Evolutionary conservation across 2,113 vertebrate species (phyloP).

Genomic region (Eulemur macaco): DNA sequence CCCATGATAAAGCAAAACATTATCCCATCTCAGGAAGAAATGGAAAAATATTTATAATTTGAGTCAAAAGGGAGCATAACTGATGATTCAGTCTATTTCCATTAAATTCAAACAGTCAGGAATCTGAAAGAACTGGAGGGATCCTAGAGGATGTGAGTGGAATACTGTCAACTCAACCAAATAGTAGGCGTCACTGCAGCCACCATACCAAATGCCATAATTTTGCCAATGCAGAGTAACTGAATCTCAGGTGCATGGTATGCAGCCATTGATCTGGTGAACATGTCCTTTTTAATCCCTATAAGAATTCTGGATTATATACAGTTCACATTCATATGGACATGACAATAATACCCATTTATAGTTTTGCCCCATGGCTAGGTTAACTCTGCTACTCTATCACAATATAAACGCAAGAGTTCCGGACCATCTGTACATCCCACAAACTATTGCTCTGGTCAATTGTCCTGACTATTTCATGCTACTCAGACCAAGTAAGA

Average conservation of each 20-base stretch:
- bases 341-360: not conserved
- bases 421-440: not conserved
- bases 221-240: not conserved
- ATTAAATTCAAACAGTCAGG: not conserved
- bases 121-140: not conserved
- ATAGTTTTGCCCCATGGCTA: not conserved
- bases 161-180: not conserved
- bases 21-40: not conserved
- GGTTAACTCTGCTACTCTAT: not conserved
- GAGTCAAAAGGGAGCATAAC: not conserved
- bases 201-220: not conserved
- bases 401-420: not conserved
- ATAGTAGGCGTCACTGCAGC: no score
- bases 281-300: not conserved
- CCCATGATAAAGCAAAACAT: not conserved
- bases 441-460: not conserved
- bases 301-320: not conserved
- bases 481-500: not conserved
- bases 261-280: not conserved
- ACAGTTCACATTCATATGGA: not conserved
- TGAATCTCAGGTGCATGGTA: not conserved
- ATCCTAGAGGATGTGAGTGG: not conserved
- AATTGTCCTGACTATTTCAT: not conserved
- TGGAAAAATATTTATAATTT: not conserved
- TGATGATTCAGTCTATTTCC: not conserved